Conservation (phyloP, 2,113 vertebrate genomes). For the Speoplatyrhinus poulsoni region DNA sequence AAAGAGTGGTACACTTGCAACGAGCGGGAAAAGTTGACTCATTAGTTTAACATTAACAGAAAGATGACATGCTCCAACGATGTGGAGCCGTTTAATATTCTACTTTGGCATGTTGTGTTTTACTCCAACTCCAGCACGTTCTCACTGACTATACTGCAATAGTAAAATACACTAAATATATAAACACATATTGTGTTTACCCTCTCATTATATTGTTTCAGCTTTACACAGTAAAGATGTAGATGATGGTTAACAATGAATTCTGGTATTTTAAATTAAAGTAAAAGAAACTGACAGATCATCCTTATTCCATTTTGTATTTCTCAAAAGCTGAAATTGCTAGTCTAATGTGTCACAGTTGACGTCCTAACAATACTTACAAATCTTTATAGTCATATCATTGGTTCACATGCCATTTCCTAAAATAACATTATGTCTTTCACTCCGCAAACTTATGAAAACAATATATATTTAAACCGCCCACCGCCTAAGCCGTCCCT, state of each 20-base stretch:
- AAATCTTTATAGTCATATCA: conserved; percentile 40
- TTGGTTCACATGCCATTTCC: conserved; percentile 48
- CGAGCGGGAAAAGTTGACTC: conserved; percentile 74
- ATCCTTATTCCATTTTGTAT: conserved; percentile 1
- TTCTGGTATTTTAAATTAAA: conserved; percentile 3
- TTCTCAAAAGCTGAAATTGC: neutral
- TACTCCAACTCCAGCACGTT: no score
- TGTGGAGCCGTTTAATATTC: conserved; percentile 63
- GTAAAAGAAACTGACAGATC: conserved; percentile 31
- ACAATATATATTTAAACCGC: conserved; percentile 51
- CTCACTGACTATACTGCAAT: no score
- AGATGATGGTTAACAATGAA: no score
- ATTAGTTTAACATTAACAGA: conserved; percentile 82
- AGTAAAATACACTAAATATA: no score
- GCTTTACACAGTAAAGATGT: no score
- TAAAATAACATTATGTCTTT: conserved; percentile 62
- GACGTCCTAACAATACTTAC: conserved; percentile 29
- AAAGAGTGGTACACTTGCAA: conserved; percentile 66
- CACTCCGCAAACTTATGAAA: conserved; percentile 62
- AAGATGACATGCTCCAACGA: conserved; percentile 77
- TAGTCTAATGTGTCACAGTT: conserved; percentile 5
- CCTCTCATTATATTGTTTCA: no score
- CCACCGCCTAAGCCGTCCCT: conserved; percentile 38
- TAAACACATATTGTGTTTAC: no score
- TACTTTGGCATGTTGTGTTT: conserved; percentile 28